These are phyloP conservation scores for Platycnemis pennipes DNA, from an alignment of 2,888 invertebrate species.

Conservation along the genomic window DNA sequence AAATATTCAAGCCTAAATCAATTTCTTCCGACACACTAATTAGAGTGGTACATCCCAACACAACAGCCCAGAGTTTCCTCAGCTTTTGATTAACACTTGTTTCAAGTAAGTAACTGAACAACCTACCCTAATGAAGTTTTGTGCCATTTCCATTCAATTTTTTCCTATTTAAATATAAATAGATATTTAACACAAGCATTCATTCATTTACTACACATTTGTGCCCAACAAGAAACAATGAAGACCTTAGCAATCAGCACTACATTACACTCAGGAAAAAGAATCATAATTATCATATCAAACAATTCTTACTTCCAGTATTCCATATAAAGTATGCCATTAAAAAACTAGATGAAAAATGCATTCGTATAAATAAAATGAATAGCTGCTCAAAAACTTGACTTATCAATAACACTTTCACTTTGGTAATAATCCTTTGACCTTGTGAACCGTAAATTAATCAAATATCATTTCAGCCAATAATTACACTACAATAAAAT, in stretches of 20 bases:
- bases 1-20: not conserved
- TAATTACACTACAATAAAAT: not conserved
- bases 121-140: slow-evolving; percentile 28
- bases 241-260: slow-evolving; percentile 4
- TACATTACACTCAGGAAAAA: slow-evolving; percentile 13
- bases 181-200: slow-evolving; percentile 56
- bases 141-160: slow-evolving; percentile 60
- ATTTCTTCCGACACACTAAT: not conserved
- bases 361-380: slow-evolving; percentile 26
- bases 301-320: not conserved
- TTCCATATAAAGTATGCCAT: not conserved
- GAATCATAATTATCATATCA: not conserved
- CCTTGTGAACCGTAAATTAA: slow-evolving; percentile 12
- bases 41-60: not conserved
- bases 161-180: slow-evolving; percentile 56
- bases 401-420: not conserved
- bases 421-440: slow-evolving; percentile 29
- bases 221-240: slow-evolving; percentile 50
- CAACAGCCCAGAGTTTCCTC: slow-evolving; percentile 2
- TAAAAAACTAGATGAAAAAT: not conserved
- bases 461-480: not conserved
- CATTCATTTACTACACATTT: slow-evolving; percentile 43
- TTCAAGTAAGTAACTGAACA: slow-evolving; percentile 23
- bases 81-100: slow-evolving; percentile 36
- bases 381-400: slow-evolving; percentile 11